Conservation (phyloP, 2,888 invertebrate species). For the Pecten maximus region DNA sequence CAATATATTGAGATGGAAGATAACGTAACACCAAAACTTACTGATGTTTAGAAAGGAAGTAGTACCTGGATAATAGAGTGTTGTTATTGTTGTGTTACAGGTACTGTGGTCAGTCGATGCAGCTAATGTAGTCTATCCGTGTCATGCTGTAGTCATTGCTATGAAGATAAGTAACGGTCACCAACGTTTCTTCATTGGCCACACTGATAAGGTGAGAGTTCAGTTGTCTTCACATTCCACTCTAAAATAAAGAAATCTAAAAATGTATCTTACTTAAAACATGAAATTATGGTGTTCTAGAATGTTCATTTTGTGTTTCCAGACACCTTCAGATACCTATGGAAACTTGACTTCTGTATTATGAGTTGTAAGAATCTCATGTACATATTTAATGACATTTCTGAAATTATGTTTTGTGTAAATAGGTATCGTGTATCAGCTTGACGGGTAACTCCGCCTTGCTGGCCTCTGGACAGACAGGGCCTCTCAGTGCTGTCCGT, state of each 20-base stretch:
- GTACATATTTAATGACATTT: no score
- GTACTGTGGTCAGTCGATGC: conserved; percentile 80
- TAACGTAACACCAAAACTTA: background rate
- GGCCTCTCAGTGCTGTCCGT: conserved; percentile 79
- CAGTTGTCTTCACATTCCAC: background rate
- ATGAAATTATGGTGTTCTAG: no score
- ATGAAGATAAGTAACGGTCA: conserved; percentile 80
- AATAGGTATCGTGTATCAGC: conserved; percentile 80
- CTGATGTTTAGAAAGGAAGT: background rate
- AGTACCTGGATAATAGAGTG: background rate
- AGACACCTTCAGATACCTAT: no score
- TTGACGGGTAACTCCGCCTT: conserved; percentile 74
- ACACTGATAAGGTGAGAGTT: conserved; percentile 80
- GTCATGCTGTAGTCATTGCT: conserved; percentile 81
- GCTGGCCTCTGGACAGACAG: conserved; percentile 81
- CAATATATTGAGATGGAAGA: background rate
- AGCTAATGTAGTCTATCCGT: conserved; percentile 78
- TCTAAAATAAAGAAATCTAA: no score
- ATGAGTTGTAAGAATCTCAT: no score
- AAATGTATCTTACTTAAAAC: no score
- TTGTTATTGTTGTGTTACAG: conserved; percentile 59
- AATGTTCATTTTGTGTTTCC: no score
- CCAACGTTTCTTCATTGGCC: conserved; percentile 82
- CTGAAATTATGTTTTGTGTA: no score
- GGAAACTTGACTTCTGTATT: no score